Conservation (phyloP, 2,113 vertebrate species). For the Nesogale talazaci region DNA sequence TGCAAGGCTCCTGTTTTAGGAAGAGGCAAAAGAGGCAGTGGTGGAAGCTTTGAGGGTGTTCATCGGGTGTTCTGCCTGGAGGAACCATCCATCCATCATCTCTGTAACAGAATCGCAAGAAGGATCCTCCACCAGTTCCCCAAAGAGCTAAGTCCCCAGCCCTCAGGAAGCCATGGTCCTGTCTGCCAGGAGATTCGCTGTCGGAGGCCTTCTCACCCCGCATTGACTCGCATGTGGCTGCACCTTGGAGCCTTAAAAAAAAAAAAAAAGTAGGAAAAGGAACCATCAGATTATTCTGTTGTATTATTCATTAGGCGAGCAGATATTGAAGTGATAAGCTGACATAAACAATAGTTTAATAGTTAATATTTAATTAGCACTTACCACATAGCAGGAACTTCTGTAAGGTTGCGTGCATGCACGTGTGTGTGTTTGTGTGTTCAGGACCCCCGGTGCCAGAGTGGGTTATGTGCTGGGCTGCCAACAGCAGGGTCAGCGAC, state of each 20-base stretch:
- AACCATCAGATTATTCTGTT: conserved; percentile 21
- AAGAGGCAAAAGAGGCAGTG: neutral
- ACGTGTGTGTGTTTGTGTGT: neutral
- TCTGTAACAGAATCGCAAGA: conserved; percentile 30
- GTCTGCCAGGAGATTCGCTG: conserved; percentile 1
- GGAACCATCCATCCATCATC: neutral
- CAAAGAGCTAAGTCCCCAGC: conserved; percentile 1
- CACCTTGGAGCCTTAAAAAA: conserved; percentile 24
- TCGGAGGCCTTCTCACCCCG: neutral
- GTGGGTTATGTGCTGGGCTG: too few species aligned
- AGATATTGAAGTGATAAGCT: neutral
- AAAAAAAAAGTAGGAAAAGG: conserved; percentile 36
- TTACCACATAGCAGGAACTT: conserved; percentile 13
- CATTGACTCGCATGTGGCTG: conserved; percentile 14
- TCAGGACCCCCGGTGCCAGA: too few species aligned
- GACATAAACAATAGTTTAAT: neutral
- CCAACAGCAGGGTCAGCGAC: too few species aligned
- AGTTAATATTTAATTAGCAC: conserved; percentile 37
- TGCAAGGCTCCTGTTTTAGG: neutral
- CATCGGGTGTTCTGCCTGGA: neutral
- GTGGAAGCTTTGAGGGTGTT: neutral
- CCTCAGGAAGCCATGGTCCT: conserved; percentile 19
- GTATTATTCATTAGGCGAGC: neutral
- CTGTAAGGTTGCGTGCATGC: neutral
- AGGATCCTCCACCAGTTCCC: neutral